A percentile compares a stretch with the other conserved stretches of the same genome.
These are phyloP conservation scores for Ceratina calcarata DNA, from an alignment of 1,140 invertebrate genomes.

Conservation along the genomic window DNA sequence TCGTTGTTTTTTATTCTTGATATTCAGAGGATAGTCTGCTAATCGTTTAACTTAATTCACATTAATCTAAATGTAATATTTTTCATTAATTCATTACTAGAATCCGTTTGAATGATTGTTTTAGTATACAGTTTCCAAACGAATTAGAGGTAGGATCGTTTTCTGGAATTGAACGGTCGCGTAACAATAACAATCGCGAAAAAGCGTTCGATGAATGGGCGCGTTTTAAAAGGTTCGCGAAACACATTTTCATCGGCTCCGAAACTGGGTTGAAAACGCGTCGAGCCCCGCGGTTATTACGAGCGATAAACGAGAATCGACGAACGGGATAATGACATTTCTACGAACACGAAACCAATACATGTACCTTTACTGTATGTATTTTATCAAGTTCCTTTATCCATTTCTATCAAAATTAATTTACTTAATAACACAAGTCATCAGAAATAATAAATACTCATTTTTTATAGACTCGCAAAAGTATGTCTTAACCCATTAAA, in stretches of 20 bases:
- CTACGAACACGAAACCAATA: background rate
- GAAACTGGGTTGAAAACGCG: constrained; percentile 2
- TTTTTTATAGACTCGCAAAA: too few relatives aligned
- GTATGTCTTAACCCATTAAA: too few relatives aligned
- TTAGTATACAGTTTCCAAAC: background rate
- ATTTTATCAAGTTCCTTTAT: too few relatives aligned
- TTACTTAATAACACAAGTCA: background rate
- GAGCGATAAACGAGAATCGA: constrained; percentile 4
- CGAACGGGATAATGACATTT: constrained; percentile 9
- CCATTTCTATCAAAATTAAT: background rate
- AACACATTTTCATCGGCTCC: background rate
- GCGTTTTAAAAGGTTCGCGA: background rate
- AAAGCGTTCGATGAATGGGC: background rate
- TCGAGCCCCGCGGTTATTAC: background rate
- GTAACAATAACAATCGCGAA: background rate
- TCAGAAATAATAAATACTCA: too few relatives aligned
- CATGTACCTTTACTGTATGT: background rate
- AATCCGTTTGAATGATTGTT: too few relatives aligned
- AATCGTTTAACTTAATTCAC: too few relatives aligned
- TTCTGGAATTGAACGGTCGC: background rate
- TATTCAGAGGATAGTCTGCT: too few relatives aligned
- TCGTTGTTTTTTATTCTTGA: too few relatives aligned
- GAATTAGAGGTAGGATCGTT: background rate
- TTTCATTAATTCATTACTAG: too few relatives aligned
- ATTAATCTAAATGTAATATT: too few relatives aligned